Base-by-base conservation (phyloP, 2,113 vertebrate species). In the Prolemur simus region DNA sequence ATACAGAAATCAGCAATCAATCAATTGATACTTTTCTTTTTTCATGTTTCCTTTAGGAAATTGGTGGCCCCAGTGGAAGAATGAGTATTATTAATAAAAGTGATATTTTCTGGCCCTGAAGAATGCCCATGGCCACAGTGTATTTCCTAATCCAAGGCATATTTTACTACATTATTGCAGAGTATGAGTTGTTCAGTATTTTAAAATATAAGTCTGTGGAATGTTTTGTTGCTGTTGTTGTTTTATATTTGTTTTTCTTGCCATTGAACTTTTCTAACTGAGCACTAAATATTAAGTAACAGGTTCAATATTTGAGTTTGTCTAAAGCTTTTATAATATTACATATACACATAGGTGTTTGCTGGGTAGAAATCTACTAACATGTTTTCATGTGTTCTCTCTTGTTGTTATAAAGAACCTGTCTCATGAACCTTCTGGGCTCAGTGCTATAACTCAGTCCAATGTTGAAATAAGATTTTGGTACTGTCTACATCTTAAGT, bases 31-130 rank as follows among this genome's bases (percentile, higher is more conserved):
- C 47, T 77, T 78, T 91, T 37, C 69, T 25, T 58, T 47, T 74
- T 87, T 17, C 14, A 8, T 89, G 39, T 87, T 92, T 96, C 13
- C 49, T 68, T 85, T 76, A 95, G 82, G 63, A 93, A 74, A 93
- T n/a, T 17, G 23, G 64, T 83, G 64, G 11, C 42, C 6, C 42
- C 58, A 32, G 2, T 15, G 5, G 17, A 89, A 80, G 17, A 2
- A 88, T 23, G n/a, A 1, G 6, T n/a, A 8, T 68, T 63, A 68
- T 37, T 64, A 54, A 81, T 69, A 86, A 78, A 92, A 89, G 2
- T n/a, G 54, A 0, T 78, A 56, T 45, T 58, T 63, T 85, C 63
- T 89, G 56, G 10, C 13, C 39, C 74, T 9, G 8, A 92, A 47
- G 12, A n/a, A 42, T n/a, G 11, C 3, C 2, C 0, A 8, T 2